Base-by-base conservation (phyloP, 2,888 invertebrate species). In the Hypsopygia costalis region DNA sequence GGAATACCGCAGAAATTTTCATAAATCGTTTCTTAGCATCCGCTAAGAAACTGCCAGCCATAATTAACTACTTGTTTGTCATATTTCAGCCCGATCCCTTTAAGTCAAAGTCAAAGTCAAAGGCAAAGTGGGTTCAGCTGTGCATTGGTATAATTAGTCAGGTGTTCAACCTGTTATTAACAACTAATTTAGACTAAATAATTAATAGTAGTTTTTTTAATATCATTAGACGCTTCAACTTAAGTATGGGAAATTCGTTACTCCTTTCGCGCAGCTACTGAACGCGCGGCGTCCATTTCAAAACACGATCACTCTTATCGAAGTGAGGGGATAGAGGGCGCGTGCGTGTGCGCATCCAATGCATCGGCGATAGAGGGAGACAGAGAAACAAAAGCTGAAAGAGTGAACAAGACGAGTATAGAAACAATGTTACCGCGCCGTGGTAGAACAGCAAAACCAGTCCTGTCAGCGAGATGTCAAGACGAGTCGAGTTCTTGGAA, bases 401-500 rank as follows among this genome's bases (percentile, higher is more conserved):
- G 83, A 52, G 61, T 39, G 65, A 86, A 57, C 53, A 71, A 64
- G 81, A 79, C 50, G 51, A 63, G 27, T 47, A 58, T 54, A 60
- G 54, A 69, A 62, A 85, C 82, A 83, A 80, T 75, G 82, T 85
- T 79, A 70, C 77, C 60, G 69, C 73, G 71, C 68, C 65, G 70
- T 70, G 69, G 69, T 71, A 65, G 75, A 78, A 79, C 75, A 72
- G 76, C 82, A 81, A 83, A 87, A 88, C 88, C 88, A 78, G 87
- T 87, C 83, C 83, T 85, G 87, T 88, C 88, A 88, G 77, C 83
- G 81, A 80, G 76, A 83, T 81, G 77, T 88, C 87, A 87, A 86
- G 86, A 83, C 86, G 75, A 83, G 77, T 75, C 75, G 78, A 74
- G 78, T 88, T 88, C 88, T 86, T 67, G 77, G 88, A 88, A 88